Evolutionary conservation across 2,888 invertebrate species (phyloP).

Genomic region (Orchesellides sinensis): DNA sequence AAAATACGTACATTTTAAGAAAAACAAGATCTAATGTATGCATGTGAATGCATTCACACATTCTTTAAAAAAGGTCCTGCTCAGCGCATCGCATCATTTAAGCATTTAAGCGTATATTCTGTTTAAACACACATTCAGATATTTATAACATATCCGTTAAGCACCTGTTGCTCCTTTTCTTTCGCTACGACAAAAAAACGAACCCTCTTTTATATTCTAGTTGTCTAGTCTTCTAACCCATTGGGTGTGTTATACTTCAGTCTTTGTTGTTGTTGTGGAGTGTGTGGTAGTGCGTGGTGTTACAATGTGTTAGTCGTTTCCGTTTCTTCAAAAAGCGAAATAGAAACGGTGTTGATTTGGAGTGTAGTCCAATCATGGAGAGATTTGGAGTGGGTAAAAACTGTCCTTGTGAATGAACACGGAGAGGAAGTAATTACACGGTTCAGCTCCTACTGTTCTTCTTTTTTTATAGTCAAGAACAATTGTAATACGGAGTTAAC

Average conservation of each 20-base stretch:
- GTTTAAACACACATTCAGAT: neutral
- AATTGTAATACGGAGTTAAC: neutral
- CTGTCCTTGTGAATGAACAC: constrained; percentile 23
- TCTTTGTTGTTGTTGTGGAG: constrained; percentile 8
- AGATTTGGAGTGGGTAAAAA: constrained; percentile 2
- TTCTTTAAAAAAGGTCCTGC: no score
- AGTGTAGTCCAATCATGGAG: neutral
- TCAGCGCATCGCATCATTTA: no score
- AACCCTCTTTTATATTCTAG: neutral
- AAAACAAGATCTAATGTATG: neutral
- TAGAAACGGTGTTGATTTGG: neutral
- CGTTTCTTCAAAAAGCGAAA: constrained; percentile 29
- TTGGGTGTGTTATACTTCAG: neutral
- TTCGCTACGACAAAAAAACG: constrained; percentile 5
- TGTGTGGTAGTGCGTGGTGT: constrained; percentile 12
- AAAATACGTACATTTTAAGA: no score
- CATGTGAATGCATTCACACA: neutral
- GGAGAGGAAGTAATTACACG: constrained; percentile 64
- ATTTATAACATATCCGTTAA: constrained; percentile 55
- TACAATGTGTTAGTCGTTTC: constrained; percentile 38
- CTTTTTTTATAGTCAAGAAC: constrained; percentile 9
- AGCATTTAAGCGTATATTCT: no score
- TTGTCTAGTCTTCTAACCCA: neutral
- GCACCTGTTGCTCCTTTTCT: constrained; percentile 61
- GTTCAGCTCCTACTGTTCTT: constrained; percentile 41